Percentiles rank a stretch among this genome's conserved stretches.
Evolutionary conservation across 2,888 invertebrate genomes (phyloP).

Genomic region (Drosophila mulleri): DNA sequence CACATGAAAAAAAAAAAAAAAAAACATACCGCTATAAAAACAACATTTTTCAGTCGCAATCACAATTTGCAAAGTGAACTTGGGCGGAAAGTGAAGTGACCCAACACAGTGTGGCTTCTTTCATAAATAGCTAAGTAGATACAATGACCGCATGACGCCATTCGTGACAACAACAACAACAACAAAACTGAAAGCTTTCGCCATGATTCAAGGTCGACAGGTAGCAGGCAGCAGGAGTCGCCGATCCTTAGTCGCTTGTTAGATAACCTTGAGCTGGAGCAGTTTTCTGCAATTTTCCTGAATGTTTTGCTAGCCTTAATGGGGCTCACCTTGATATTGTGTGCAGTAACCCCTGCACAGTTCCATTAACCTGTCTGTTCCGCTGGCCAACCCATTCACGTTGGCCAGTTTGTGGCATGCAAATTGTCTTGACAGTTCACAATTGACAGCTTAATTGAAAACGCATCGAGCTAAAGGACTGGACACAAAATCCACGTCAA

Average conservation of each 20-base stretch:
- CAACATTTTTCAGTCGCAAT: conserved; percentile 15
- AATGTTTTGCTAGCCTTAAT: conserved; percentile 52
- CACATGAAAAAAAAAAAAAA: background rate
- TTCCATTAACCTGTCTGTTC: conserved; percentile 21
- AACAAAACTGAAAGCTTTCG: conserved; percentile 21
- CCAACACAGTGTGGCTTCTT: conserved; percentile 35
- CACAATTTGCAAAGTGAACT: conserved; percentile 38
- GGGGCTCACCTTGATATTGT: conserved; percentile 39
- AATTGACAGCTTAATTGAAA: conserved; percentile 47
- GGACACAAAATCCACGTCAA: conserved; percentile 1
- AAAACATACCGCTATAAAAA: conserved; percentile 6
- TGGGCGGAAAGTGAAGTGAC: conserved; percentile 27
- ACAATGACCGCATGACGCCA: conserved; percentile 60
- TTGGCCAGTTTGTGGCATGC: conserved; percentile 28
- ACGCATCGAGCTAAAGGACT: conserved; percentile 17
- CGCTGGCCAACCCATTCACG: conserved; percentile 8
- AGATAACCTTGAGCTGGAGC: conserved; percentile 9
- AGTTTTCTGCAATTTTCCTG: conserved; percentile 51
- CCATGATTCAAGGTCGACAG: conserved; percentile 30
- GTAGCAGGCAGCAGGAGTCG: background rate
- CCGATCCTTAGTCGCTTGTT: conserved; percentile 20
- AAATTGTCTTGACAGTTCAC: conserved; percentile 50
- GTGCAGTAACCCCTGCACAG: conserved; percentile 14
- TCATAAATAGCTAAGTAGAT: conserved; percentile 75
- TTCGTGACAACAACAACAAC: conserved; percentile 10